phyloP scores from a whole-genome alignment of 2,888 invertebrate genomes.

The Eledona agricola region DNA sequence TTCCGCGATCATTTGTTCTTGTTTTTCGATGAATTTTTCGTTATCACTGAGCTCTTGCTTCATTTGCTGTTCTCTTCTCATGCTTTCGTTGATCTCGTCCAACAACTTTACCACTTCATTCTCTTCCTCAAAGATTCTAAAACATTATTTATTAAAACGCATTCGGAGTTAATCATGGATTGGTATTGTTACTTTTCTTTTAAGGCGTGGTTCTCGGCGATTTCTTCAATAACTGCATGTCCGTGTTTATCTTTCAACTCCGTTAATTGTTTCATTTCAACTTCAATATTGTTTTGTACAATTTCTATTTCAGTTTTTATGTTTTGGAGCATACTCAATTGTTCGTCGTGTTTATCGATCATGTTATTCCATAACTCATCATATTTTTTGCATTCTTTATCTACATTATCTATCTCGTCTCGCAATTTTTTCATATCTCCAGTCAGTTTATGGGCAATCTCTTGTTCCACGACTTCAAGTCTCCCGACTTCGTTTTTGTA shows the following conservation, averaged over 20 bases:
- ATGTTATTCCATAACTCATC: constrained; percentile 3
- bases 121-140: too few species aligned
- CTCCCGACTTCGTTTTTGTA: constrained; percentile 2
- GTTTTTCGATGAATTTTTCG: too few species aligned
- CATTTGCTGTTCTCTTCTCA: too few species aligned
- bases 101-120: too few species aligned
- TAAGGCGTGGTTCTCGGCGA: too few species aligned
- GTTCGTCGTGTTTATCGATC: constrained; percentile 1
- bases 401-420: neutral
- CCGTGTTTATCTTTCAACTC: constrained; percentile 3
- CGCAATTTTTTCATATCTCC: neutral
- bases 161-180: too few species aligned
- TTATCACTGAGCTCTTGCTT: too few species aligned
- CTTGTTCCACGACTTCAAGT: constrained; percentile 1
- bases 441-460: neutral
- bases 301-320: constrained; percentile 8
- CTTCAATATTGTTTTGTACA: constrained; percentile 7
- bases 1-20: too few species aligned
- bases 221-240: too few species aligned
- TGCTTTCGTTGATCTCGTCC: too few species aligned
- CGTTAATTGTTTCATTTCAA: neutral
- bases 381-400: neutral
- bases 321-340: neutral
- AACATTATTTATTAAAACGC: too few species aligned
- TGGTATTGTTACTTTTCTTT: too few species aligned